These are phyloP conservation scores for Myotis davidii DNA, from an alignment of 2,113 vertebrate genomes.

Conservation along the genomic window DNA sequence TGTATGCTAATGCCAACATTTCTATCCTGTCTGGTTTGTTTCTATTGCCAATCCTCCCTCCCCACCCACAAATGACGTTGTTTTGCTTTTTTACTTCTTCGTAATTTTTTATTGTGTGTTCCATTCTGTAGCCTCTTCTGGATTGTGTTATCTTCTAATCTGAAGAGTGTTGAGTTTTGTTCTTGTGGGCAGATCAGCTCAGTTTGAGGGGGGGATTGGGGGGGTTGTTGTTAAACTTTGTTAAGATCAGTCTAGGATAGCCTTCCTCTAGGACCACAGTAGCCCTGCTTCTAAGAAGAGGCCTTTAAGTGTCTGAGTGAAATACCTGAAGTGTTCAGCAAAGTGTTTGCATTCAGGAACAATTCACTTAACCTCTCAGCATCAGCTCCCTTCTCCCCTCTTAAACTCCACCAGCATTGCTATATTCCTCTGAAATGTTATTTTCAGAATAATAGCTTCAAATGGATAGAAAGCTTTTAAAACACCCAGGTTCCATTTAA, in stretches of 20 bases:
- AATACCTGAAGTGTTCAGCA: background rate
- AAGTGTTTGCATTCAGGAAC: background rate
- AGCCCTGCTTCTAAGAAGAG: background rate
- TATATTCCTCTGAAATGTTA: constrained; percentile 50
- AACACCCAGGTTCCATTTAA: constrained; percentile 69
- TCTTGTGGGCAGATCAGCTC: background rate
- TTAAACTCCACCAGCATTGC: constrained; percentile 3
- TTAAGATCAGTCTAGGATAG: background rate
- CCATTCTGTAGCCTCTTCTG: background rate
- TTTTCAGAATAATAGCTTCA: constrained; percentile 71
- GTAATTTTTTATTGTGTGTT: background rate
- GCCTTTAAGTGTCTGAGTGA: rapidly evolving
- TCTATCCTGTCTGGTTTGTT: background rate
- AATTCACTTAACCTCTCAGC: background rate
- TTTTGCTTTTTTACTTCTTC: background rate
- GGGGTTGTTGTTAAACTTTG: background rate
- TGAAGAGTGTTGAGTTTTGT: background rate
- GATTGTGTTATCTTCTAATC: constrained; percentile 2
- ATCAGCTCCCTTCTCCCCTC: background rate
- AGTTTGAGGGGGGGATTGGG: background rate
- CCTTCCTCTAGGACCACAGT: background rate
- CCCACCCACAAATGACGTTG: background rate
- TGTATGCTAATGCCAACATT: background rate
- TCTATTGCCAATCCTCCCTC: background rate
- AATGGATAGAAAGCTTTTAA: constrained; percentile 76